Conservation (phyloP, 2,113 vertebrate genomes). For the Ciconia maguari region DNA sequence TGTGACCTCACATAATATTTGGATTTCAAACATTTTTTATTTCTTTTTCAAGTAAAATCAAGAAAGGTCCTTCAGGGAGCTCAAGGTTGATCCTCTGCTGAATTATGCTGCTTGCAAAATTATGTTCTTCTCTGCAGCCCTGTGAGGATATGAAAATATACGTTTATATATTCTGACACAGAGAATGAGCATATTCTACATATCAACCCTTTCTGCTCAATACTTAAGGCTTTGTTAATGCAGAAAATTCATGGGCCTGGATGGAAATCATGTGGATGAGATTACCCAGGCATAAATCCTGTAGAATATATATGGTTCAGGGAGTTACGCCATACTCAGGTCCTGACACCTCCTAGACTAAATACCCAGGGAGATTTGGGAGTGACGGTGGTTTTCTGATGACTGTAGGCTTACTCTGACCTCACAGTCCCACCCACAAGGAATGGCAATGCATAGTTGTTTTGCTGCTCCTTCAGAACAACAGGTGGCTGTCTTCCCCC, state of each 20-base stretch:
- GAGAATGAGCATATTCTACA: neutral
- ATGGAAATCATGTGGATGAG: neutral
- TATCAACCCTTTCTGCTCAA: neutral
- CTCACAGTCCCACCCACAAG: neutral
- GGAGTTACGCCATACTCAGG: neutral
- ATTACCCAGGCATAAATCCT: neutral
- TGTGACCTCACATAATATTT: neutral
- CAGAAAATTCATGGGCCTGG: neutral
- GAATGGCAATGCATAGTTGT: fast-evolving
- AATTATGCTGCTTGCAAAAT: neutral
- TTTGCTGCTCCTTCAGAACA: neutral
- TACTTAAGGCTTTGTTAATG: neutral
- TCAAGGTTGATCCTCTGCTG: neutral
- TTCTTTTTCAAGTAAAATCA: neutral
- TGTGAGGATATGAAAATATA: neutral
- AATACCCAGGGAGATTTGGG: neutral
- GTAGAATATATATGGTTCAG: neutral
- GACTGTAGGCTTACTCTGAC: neutral
- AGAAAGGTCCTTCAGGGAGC: neutral
- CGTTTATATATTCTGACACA: neutral
- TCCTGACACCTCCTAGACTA: neutral
- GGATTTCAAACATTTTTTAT: neutral
- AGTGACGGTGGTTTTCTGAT: neutral
- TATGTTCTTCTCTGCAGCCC: neutral
- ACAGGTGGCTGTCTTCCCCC: neutral